A percentile compares a stretch with the other conserved stretches of the same genome.
Conservation (phyloP, 2,888 invertebrate genomes). For the Andrena hattorfiana region DNA sequence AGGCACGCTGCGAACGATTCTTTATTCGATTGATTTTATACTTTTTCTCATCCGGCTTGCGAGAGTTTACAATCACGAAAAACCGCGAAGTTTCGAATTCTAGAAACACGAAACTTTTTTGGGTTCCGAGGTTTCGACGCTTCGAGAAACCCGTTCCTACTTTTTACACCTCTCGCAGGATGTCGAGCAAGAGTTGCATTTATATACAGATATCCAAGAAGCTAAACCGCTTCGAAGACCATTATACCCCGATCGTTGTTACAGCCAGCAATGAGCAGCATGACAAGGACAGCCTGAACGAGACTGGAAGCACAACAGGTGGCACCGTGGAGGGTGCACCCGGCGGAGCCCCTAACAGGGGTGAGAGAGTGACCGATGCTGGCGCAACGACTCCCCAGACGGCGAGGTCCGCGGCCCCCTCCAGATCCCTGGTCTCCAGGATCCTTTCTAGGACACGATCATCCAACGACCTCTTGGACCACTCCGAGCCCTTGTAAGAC, state of each 20-base stretch:
- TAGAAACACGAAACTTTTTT: too few relatives aligned
- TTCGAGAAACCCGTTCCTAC: too few relatives aligned
- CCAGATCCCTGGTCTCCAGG: constrained; percentile 80
- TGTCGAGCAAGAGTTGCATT: too few relatives aligned
- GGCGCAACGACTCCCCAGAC: constrained; percentile 45
- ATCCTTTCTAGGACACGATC: constrained; percentile 80
- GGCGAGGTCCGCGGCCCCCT: constrained; percentile 70
- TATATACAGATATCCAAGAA: too few relatives aligned
- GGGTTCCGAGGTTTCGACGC: too few relatives aligned
- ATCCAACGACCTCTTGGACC: constrained; percentile 82
- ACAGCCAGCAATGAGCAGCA: constrained; percentile 85
- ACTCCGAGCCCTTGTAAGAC: constrained; percentile 85
- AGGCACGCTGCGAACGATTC: too few relatives aligned
- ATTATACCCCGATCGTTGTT: constrained; percentile 52
- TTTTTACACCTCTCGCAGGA: too few relatives aligned
- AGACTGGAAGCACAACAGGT: constrained; percentile 83
- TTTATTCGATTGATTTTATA: too few relatives aligned
- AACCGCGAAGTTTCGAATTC: too few relatives aligned
- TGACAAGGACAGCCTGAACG: constrained; percentile 86
- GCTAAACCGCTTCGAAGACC: too few relatives aligned
- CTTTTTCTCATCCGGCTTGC: too few relatives aligned
- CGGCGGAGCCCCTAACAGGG: constrained; percentile 75
- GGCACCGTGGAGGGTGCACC: constrained; percentile 81
- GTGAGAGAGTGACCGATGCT: constrained; percentile 69
- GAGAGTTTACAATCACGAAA: too few relatives aligned